These are phyloP conservation scores for Probaryconus sp. DNA, from an alignment of 1,140 invertebrate genomes.

Conservation along the genomic window DNA sequence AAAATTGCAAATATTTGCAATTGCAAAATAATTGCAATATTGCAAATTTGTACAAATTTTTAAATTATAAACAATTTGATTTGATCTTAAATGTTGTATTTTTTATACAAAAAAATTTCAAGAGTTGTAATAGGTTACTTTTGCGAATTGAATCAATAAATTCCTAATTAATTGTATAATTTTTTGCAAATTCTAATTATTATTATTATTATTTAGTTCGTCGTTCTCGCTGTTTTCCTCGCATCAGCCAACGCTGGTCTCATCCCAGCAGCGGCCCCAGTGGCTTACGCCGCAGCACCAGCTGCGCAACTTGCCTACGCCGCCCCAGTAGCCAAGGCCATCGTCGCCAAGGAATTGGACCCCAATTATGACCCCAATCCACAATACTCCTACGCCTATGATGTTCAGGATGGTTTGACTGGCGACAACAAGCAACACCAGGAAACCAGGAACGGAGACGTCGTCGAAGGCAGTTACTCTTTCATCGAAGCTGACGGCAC, in stretches of 20 bases:
- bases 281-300: slow-evolving; percentile 40
- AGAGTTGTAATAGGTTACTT: no score
- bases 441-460: slow-evolving; percentile 79
- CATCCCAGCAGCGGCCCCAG: slow-evolving; percentile 36
- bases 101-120: no score
- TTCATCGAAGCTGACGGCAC: slow-evolving; percentile 80
- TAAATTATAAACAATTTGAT: no score
- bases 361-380: slow-evolving; percentile 77
- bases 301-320: slow-evolving; percentile 55
- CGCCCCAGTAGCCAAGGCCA: slow-evolving; percentile 57
- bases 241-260: slow-evolving; percentile 76
- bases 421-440: slow-evolving; percentile 79
- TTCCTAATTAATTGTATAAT: no score
- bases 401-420: slow-evolving; percentile 78
- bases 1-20: no score
- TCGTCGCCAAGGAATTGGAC: slow-evolving; percentile 66
- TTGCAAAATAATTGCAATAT: no score
- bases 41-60: no score
- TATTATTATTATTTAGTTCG: background rate
- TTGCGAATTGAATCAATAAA: no score
- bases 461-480: no score
- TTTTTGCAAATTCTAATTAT: no score
- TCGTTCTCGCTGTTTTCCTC: slow-evolving; percentile 72
- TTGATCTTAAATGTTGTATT: no score
- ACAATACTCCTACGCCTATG: slow-evolving; percentile 80